Evolutionary conservation across 2,888 invertebrate species (phyloP), one percentile per base, ranked within the genome.

Genomic region (Plagodis pulveraria): DNA sequence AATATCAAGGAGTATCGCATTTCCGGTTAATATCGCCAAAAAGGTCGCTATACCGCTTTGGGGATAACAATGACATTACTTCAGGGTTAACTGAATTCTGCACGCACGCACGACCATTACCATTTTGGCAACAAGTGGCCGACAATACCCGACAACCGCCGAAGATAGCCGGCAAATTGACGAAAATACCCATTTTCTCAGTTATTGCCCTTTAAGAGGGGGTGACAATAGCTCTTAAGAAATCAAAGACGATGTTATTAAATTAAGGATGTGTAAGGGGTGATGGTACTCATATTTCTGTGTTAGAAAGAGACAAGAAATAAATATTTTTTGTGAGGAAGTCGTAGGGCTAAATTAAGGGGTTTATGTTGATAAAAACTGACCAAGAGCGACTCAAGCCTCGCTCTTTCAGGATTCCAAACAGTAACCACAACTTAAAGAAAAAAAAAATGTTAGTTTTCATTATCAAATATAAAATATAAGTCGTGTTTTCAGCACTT

Each of bases 11-110:
- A 52, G 69, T 70, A 66, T 71, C 70, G 67, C 67, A 75, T 80
- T 80, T 83, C 80, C 81, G 77, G 75, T 74, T 83, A 81, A 81
- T 86, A 82, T 81, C 69, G 67, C 71, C 67, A 66, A 71, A 78
- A 80, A 76, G 76, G 72, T 69, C 73, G 70, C 53, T 50, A 59
- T 68, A 58, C 66, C 69, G 63, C 69, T 71, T 67, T 63, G 61
- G 74, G 79, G 74, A 76, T 70, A 72, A 71, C 76, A 79, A 82
- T 78, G 73, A 75, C 71, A 77, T 86, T 82, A 83, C 74, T 80
- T 77, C 76, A 81, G 80, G 80, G 80, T 76, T 71, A 81, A 83
- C 66, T 76, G 74, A 74, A 74, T 81, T 72, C 62, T 58, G 71
- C 74, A 80, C 79, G 80, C 81, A 81, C 81, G 81, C 71, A 75